These are phyloP conservation scores for Polypedilum pembai DNA, from an alignment of 1,140 invertebrate species.

Conservation along the genomic window DNA sequence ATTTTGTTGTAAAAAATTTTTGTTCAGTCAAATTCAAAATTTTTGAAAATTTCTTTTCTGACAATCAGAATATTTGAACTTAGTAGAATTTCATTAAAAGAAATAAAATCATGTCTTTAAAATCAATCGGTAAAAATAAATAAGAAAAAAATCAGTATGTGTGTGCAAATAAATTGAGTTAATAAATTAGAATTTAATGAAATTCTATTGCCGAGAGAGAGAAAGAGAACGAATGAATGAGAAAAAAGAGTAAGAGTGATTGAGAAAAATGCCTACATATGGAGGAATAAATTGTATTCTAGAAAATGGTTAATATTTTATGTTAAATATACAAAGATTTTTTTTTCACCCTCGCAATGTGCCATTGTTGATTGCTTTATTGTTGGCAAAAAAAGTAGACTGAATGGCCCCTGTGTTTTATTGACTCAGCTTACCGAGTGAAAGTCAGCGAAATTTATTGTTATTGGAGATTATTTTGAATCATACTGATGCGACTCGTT, in stretches of 20 bases:
- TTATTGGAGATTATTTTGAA: not conserved
- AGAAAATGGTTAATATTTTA: slow-evolving; percentile 14
- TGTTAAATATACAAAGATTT: not conserved
- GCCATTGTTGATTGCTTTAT: not conserved
- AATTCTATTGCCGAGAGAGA: not conserved
- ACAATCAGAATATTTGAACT: too few species aligned
- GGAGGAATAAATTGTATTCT: slow-evolving; percentile 4
- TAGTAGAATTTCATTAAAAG: too few species aligned
- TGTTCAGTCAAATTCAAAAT: too few species aligned
- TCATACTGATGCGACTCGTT: not conserved
- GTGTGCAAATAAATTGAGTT: slow-evolving; percentile 25
- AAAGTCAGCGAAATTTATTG: not conserved
- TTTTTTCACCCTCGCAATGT: not conserved
- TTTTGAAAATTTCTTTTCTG: too few species aligned
- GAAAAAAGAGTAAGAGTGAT: not conserved
- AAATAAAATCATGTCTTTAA: too few species aligned
- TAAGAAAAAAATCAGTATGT: not conserved
- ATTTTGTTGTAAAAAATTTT: too few species aligned
- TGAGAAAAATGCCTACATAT: slow-evolving; percentile 24
- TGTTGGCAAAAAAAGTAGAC: not conserved
- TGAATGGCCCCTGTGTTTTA: slow-evolving; percentile 12
- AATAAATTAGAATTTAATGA: slow-evolving; percentile 28
- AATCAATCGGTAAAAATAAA: too few species aligned
- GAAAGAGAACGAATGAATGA: too few species aligned
- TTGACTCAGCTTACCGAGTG: not conserved